Evolutionary conservation across 2,797 vertebrate genomes (phyloP).

Genomic region (Fringilla coelebs): DNA sequence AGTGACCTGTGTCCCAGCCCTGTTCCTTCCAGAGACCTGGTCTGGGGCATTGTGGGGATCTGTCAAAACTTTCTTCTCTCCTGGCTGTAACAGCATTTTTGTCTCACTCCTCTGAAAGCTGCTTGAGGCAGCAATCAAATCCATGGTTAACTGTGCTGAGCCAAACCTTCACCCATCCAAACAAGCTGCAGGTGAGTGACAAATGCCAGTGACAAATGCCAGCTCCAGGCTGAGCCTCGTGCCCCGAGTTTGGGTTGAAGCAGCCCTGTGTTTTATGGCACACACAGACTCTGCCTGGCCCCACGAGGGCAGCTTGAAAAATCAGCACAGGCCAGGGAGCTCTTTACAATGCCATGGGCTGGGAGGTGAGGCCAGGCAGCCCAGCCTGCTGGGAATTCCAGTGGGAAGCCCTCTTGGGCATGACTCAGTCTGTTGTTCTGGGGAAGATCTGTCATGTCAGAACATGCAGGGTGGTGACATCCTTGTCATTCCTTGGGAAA

Average conservation of each 20-base stretch:
- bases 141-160: not conserved
- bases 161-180: not conserved
- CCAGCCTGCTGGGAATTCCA: not conserved
- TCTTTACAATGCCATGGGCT: not conserved
- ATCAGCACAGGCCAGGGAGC: not conserved
- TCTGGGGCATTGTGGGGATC: not conserved
- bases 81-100: not conserved
- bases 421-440: constrained; percentile 40
- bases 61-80: not conserved
- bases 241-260: not conserved
- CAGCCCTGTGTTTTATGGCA: not conserved
- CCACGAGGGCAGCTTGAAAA: not conserved
- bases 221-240: not conserved
- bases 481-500: not conserved
- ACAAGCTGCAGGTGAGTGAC: not conserved
- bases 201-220: not conserved
- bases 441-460: not conserved
- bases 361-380: not conserved
- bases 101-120: not conserved
- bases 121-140: not conserved
- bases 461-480: not conserved
- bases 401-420: not conserved
- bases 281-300: not conserved
- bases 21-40: not conserved
- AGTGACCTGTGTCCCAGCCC: not conserved